Conservation (phyloP, 2,888 invertebrate species). For the Emesis russula region DNA sequence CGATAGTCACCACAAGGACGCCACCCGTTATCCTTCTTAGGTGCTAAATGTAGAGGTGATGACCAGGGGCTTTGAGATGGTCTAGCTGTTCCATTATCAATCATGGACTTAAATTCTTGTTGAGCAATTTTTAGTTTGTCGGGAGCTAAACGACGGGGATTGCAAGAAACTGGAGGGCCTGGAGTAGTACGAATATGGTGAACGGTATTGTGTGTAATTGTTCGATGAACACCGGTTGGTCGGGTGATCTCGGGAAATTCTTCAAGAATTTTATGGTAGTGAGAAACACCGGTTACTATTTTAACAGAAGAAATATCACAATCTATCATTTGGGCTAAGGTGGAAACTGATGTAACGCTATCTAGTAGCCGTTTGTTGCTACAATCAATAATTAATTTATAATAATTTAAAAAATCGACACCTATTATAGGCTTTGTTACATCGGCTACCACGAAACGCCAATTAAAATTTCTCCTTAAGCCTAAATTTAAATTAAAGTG, state of each 20-base stretch:
- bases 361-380: slow-evolving; percentile 80
- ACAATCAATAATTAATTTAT: slow-evolving; percentile 88
- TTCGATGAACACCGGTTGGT: slow-evolving; percentile 52
- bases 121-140: too few relatives aligned
- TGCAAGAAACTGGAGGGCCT: slow-evolving; percentile 13
- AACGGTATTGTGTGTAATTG: slow-evolving; percentile 53
- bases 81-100: too few relatives aligned
- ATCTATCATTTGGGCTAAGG: slow-evolving; percentile 25
- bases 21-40: too few relatives aligned
- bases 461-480: too few relatives aligned
- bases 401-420: slow-evolving; percentile 57
- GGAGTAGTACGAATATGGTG: slow-evolving; percentile 75
- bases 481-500: too few relatives aligned
- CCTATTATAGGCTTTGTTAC: too few relatives aligned
- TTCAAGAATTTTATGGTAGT: neutral
- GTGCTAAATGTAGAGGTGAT: too few relatives aligned
- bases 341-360: slow-evolving; percentile 52
- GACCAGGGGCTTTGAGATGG: too few relatives aligned
- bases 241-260: slow-evolving; percentile 37
- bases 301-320: neutral
- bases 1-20: too few relatives aligned
- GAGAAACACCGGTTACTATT: too few relatives aligned
- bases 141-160: too few relatives aligned
- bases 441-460: slow-evolving; percentile 42
- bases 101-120: too few relatives aligned